Evolutionary conservation across 53 echinoderm and acorn worm species (phyloP).

Genomic region (Echinarachnius parma): DNA sequence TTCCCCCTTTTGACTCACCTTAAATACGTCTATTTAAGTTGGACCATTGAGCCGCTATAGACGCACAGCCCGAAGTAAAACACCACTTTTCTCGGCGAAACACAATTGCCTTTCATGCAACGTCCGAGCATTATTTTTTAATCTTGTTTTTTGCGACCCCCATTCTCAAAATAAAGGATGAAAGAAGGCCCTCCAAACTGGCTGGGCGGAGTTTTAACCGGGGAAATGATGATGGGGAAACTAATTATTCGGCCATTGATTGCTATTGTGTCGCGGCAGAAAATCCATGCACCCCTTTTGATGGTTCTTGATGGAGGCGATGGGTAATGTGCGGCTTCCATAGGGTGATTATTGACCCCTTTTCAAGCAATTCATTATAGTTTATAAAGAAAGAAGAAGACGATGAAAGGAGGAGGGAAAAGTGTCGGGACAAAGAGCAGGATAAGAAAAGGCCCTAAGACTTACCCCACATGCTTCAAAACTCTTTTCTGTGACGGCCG

Average conservation of each 20-base stretch:
- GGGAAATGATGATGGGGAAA: conserved; percentile 29
- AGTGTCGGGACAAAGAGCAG: conserved; percentile 19
- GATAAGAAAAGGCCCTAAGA: background rate
- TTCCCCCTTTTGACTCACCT: background rate
- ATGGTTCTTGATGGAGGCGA: conserved; percentile 10
- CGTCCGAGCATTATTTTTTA: conserved; percentile 28
- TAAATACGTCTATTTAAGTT: conserved; percentile 43
- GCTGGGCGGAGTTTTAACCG: conserved; percentile 37
- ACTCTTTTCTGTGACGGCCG: too few relatives aligned
- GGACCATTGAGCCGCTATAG: conserved; percentile 27
- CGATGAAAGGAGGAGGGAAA: conserved; percentile 17
- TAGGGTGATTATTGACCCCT: conserved; percentile 38
- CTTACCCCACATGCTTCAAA: too few relatives aligned
- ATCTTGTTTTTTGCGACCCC: conserved; percentile 54
- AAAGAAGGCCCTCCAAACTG: background rate
- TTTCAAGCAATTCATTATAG: conserved; percentile 13
- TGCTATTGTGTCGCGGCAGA: conserved; percentile 20
- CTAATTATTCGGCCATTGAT: conserved; percentile 49
- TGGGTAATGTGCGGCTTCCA: conserved; percentile 29
- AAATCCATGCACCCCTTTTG: conserved; percentile 37
- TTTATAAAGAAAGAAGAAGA: background rate
- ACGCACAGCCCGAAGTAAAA: conserved; percentile 28
- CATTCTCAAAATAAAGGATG: conserved; percentile 2
- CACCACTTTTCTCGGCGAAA: conserved; percentile 21
- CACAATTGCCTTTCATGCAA: conserved; percentile 43